Conservation (phyloP, 2,888 invertebrate species). For the Lapara coniferarum region DNA sequence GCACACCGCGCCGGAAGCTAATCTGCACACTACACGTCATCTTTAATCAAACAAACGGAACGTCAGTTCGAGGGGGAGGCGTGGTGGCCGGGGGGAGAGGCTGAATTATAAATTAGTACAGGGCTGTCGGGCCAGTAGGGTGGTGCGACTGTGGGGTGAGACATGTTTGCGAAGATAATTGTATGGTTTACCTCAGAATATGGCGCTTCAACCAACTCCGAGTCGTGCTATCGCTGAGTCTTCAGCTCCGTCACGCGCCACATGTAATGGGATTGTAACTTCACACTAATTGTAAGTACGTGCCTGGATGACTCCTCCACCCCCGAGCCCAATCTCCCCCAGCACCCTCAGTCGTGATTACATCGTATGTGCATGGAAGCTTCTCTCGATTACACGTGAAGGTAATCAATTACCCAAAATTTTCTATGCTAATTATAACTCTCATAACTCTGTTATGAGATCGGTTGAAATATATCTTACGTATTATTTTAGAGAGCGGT, state of each 20-base stretch:
- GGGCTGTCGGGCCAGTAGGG: background rate
- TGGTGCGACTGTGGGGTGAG: conserved; percentile 2
- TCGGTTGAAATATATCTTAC: too few species aligned
- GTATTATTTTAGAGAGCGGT: too few species aligned
- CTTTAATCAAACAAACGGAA: conserved; percentile 21
- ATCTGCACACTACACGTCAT: background rate
- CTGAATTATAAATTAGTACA: conserved; percentile 41
- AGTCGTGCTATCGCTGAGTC: background rate
- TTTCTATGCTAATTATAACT: background rate
- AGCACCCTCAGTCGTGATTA: conserved; percentile 3
- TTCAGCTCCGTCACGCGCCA: conserved; percentile 3
- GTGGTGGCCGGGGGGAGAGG: background rate
- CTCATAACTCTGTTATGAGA: background rate
- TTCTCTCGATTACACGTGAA: background rate
- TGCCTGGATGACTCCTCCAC: background rate
- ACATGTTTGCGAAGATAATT: conserved; percentile 43
- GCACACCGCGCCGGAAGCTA: background rate
- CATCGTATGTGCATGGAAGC: background rate
- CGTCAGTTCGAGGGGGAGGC: background rate
- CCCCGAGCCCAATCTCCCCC: background rate
- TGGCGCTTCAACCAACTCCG: background rate
- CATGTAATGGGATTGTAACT: conserved; percentile 18
- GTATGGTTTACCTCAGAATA: conserved; percentile 34
- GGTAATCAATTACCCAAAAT: background rate
- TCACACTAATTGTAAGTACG: conserved; percentile 21